These are phyloP conservation scores for Rugalucina vietnamica DNA, from an alignment of 2,888 invertebrate genomes.

Conservation along the genomic window DNA sequence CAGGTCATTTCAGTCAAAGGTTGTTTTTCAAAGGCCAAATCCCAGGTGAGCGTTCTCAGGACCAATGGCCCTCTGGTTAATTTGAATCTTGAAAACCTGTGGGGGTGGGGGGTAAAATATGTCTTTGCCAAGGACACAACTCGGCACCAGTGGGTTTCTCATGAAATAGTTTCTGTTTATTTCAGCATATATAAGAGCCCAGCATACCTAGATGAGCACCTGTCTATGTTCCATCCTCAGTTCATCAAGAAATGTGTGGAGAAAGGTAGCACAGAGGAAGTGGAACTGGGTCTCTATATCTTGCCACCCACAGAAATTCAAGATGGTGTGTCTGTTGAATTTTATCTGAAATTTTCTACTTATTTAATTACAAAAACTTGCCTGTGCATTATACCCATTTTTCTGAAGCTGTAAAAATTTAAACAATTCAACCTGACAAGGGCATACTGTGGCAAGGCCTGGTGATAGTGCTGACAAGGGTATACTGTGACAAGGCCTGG, in stretches of 20 bases:
- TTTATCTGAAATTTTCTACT: no score
- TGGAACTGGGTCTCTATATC: conserved; percentile 69
- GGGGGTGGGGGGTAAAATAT: no score
- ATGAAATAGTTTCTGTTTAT: not conserved
- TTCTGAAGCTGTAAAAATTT: no score
- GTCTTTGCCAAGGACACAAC: not conserved
- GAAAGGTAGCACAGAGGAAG: conserved; percentile 37
- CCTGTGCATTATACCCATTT: no score
- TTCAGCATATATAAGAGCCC: conserved; percentile 70
- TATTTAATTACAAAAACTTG: no score
- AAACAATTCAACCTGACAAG: no score
- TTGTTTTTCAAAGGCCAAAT: not conserved
- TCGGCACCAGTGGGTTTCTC: not conserved
- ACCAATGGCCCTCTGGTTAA: not conserved
- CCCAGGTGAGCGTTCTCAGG: not conserved
- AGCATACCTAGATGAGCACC: conserved; percentile 68
- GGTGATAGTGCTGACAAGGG: no score
- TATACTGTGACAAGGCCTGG: no score
- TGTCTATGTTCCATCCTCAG: conserved; percentile 71
- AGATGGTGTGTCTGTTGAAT: conserved; percentile 67
- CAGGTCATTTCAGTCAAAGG: not conserved
- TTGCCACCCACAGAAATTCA: conserved; percentile 71
- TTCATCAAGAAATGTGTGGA: conserved; percentile 69
- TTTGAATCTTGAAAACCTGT: not conserved
- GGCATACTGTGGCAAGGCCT: no score